Base-by-base conservation (phyloP, 1,140 invertebrate species). In the Psix sp. region DNA sequence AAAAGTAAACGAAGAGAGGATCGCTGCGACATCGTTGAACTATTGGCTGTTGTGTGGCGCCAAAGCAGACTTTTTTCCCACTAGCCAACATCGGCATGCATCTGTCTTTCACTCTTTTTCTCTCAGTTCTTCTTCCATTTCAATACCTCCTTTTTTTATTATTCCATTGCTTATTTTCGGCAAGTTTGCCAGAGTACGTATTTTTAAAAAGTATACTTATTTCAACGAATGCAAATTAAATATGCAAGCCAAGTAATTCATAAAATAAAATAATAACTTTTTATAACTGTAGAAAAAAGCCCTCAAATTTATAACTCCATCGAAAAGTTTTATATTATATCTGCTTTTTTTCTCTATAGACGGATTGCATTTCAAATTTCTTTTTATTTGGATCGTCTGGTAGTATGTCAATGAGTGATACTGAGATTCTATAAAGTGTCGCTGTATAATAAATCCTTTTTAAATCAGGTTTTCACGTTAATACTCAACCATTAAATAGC, bases 141-240 rank as follows among this genome's bases (percentile, higher is more conserved):
- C 66, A 17, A 52, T 63, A 63, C 18, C 48, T 54, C 36, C 56
- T 17, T 56, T 66, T 65, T 39, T 48, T 56, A 62, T 62, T 62
- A 62, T 62, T 62, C 26, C 49, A 45, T 52, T 43, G 56, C 43
- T 51, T 66, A 74, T 52, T 65, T 66, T 73, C 46, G 39, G 39
- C 35, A 13, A 21, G 13, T 35, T 66, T 26, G 43, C n/a, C 56
- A 48, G 11, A 45, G 49, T 15, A 18, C 66, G 49, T 40, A 35
- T 62, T 71, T 71, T 71, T 62, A 39, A 72, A 63, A 63, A 63
- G 43, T 24, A 24, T 14, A 24, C 42, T 56, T 72, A 57, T 59
- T 21, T 24, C 45, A 65, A 63, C 51, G 36, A 45, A 72, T 59
- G 59, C 68, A 59, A 72, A 72, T 72, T 59, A 63, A 63, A 35